Percentiles rank a stretch among this genome's conserved stretches.
phyloP scores from a whole-genome alignment of 2,113 vertebrate species.

The Fregetta grallaria region DNA sequence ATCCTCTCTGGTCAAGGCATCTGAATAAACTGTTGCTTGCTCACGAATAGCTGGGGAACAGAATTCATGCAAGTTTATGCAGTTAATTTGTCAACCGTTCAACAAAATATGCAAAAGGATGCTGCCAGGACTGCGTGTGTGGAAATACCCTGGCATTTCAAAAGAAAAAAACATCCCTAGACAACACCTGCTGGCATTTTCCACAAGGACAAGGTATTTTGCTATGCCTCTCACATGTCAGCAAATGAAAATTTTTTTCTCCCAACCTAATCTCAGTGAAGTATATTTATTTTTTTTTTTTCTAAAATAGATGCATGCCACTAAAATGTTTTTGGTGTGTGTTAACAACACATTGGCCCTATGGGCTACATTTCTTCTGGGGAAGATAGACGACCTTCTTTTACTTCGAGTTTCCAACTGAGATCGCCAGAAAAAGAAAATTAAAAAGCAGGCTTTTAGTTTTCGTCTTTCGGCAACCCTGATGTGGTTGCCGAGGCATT shows the following conservation, averaged over 20 bases:
- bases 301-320: neutral
- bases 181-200: conserved; percentile 54
- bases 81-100: conserved; percentile 31
- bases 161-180: neutral
- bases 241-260: conserved; percentile 31
- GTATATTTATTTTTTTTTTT: conserved; percentile 2
- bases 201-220: conserved; percentile 42
- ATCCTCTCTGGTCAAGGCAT: neutral
- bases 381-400: conserved; percentile 55
- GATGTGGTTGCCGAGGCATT: conserved; percentile 58
- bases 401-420: conserved; percentile 67
- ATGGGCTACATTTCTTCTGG: neutral
- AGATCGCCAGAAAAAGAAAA: conserved; percentile 60
- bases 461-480: conserved; percentile 51
- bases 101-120: conserved; percentile 19
- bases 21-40: conserved; percentile 38
- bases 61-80: neutral
- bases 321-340: conserved; percentile 16
- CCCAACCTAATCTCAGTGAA: neutral
- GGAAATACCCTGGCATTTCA: neutral
- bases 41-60: neutral
- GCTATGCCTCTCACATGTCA: neutral
- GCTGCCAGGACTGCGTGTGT: neutral
- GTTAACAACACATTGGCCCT: neutral
- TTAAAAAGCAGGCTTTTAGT: conserved; percentile 61